phyloP scores from a whole-genome alignment of 2,797 vertebrate species.

The Thunnus albacares region DNA sequence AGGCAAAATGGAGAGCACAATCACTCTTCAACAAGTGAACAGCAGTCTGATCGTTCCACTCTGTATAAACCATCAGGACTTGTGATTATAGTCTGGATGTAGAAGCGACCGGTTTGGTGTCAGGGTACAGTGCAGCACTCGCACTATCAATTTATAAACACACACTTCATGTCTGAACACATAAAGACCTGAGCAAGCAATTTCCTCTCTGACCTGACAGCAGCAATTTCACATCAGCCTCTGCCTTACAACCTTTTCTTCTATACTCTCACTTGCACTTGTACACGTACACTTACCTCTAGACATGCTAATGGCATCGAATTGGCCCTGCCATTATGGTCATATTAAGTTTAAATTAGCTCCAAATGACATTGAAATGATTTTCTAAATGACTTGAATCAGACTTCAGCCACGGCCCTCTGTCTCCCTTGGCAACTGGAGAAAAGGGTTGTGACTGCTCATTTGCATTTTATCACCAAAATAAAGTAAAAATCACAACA shows the following conservation, averaged over 20 bases:
- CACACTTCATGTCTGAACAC: constrained; percentile 68
- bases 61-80: constrained; percentile 57
- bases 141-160: constrained; percentile 64
- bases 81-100: constrained; percentile 54
- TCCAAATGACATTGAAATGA: constrained; percentile 79
- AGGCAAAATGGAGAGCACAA: constrained; percentile 23
- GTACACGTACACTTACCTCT: constrained; percentile 52
- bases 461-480: constrained; percentile 67
- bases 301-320: constrained; percentile 71
- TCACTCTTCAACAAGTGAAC: constrained; percentile 51
- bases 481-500: constrained; percentile 57
- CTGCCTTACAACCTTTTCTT: constrained; percentile 62
- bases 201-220: constrained; percentile 66
- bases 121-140: constrained; percentile 46
- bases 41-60: constrained; percentile 42
- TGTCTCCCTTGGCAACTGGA: constrained; percentile 72
- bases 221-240: constrained; percentile 66
- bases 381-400: constrained; percentile 75
- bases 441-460: constrained; percentile 46
- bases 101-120: constrained; percentile 35
- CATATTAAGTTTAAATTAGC: constrained; percentile 80
- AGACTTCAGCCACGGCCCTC: constrained; percentile 66
- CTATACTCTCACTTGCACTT: constrained; percentile 39
- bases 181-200: constrained; percentile 69
- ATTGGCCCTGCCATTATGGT: constrained; percentile 74